Evolutionary conservation across 2,113 vertebrate genomes (phyloP), one percentile per base, ranked within the genome.

Genomic region (Passer domesticus): DNA sequence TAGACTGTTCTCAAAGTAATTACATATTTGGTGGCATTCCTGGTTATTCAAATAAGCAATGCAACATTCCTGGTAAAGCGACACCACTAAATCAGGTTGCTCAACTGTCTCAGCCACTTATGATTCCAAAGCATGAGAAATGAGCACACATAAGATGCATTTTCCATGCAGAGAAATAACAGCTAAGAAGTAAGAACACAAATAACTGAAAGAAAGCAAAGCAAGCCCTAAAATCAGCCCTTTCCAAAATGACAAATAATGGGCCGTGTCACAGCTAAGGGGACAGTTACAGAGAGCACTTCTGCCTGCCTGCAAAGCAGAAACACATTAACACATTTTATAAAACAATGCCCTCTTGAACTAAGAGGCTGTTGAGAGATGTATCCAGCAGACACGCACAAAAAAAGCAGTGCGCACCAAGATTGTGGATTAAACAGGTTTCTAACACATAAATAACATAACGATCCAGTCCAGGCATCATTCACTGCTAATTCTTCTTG

Each of bases 261-360:
- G 0, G 50, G 87, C 52, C 3, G 3, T 87, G 78, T 70, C 90
- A 83, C 39, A 92, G 85, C 66, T 68, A 33, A 84, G 53, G 59
- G 92, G 92, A 92, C 58, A 69, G 68, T 43, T 35, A 77, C 22
- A 33, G 82, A 68, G 49, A 46, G 64, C 83, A 53, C 94, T 90
- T 76, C 43, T 90, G 47, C 83, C 78, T 59, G 81, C 55, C 85
- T 88, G 59, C 59, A 92, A 70, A 94, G 52, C 87, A 89, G 87
- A 87, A 97, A 95, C 88, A 90, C 46, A 70, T 82, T 95, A 97
- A 94, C 88, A 92, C 49, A 60, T 82, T 95, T 75, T 83, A 83
- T 33, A 85, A 74, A 92, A 90, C 86, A 75, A 81, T 90, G 83
- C 75, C 75, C 92, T 87, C 89, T 92, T 96, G 83, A 97, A 94